Percentiles rank a stretch among this genome's conserved stretches.
Conservation (phyloP, 37 sponge, comb jelly and placozoan genomes). For the Oscarella lobularis region DNA sequence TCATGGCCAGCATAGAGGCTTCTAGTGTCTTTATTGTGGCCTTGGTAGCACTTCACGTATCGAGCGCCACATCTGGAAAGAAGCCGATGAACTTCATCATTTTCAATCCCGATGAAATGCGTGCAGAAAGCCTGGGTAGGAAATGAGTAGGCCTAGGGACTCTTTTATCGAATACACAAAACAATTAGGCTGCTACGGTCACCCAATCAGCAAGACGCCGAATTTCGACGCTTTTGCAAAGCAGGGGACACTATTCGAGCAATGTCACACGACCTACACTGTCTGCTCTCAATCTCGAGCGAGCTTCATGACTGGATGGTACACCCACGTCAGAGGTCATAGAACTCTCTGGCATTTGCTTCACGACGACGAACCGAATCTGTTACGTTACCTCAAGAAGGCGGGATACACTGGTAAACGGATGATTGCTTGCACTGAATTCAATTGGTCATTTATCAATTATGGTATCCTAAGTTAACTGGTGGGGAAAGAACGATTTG, state of each 20-base stretch:
- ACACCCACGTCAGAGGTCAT: not conserved
- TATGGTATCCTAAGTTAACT: too few species aligned
- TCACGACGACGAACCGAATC: not conserved
- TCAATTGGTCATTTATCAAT: too few species aligned
- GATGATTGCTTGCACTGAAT: too few species aligned
- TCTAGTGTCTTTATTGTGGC: too few species aligned
- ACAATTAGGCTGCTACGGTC: constrained; percentile 35
- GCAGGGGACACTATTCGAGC: constrained; percentile 14
- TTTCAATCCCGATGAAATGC: not conserved
- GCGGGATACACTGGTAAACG: not conserved
- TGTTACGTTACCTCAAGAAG: not conserved
- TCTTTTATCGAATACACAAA: too few species aligned
- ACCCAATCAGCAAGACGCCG: constrained; percentile 29
- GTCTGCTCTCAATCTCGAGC: not conserved
- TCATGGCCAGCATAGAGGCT: too few species aligned
- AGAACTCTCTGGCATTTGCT: not conserved
- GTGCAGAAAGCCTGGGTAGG: not conserved
- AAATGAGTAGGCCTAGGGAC: too few species aligned
- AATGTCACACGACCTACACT: not conserved
- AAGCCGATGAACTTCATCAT: constrained; percentile 1
- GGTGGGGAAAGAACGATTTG: not conserved
- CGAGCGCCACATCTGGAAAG: too few species aligned
- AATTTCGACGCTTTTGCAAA: constrained; percentile 32
- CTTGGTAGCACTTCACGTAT: too few species aligned
- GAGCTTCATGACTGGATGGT: not conserved